Conservation (phyloP, 2,113 vertebrate genomes). For the Erpornis zantholeuca region DNA sequence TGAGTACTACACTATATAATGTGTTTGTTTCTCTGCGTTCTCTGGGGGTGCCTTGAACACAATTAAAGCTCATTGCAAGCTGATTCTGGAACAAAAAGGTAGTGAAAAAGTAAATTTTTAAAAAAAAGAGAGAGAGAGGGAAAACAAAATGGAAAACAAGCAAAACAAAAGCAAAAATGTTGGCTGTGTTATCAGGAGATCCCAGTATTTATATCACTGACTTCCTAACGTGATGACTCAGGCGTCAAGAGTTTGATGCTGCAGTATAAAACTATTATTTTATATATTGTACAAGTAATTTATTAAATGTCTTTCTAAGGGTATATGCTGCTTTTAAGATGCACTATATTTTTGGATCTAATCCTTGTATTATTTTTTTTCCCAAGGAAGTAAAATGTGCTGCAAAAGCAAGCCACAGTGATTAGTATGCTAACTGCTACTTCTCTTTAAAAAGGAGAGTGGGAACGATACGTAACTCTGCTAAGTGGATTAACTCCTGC, state of each 20-base stretch:
- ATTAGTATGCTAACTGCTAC: conserved; percentile 66
- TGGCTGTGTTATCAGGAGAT: conserved; percentile 50
- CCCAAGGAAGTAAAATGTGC: conserved; percentile 72
- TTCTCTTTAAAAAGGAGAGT: conserved; percentile 67
- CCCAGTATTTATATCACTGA: conserved; percentile 63
- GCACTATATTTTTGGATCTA: conserved; percentile 80
- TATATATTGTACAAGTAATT: conserved; percentile 79
- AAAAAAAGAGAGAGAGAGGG: neutral
- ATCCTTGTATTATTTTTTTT: conserved; percentile 72
- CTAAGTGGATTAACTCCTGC: conserved; percentile 38
- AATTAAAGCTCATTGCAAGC: conserved; percentile 69
- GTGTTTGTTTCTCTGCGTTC: conserved; percentile 78
- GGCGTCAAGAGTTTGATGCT: conserved; percentile 78
- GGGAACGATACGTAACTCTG: conserved; percentile 20
- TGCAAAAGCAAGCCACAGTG: conserved; percentile 58
- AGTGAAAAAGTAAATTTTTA: neutral
- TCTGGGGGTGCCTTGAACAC: conserved; percentile 86
- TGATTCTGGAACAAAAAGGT: conserved; percentile 83
- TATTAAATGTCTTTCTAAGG: conserved; percentile 80
- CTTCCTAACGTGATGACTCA: conserved; percentile 71
- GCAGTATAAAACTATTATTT: conserved; percentile 73
- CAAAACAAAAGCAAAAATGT: conserved; percentile 49
- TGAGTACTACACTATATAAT: conserved; percentile 66
- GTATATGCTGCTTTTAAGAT: conserved; percentile 82
- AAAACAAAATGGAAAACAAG: conserved; percentile 8